Evolutionary conservation across 2,797 vertebrate species (phyloP).

Genomic region (Odontamblyopus rebecca): DNA sequence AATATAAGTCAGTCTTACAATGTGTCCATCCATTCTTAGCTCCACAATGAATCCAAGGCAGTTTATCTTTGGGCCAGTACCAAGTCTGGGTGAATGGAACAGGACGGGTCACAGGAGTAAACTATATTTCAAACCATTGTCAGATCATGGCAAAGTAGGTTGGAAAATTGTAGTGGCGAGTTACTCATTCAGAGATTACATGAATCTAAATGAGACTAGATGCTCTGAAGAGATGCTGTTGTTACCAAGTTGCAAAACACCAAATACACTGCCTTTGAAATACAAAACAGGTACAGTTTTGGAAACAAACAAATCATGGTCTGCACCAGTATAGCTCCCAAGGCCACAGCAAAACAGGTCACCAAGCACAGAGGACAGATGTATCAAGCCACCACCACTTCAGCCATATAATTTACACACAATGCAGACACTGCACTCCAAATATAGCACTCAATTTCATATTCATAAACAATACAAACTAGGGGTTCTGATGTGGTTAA

Average conservation of each 20-base stretch:
- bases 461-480: constrained; percentile 24
- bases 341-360: constrained; percentile 47
- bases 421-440: constrained; percentile 12
- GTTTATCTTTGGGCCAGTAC: not conserved
- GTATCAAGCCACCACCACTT: constrained; percentile 31
- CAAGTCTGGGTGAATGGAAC: not conserved
- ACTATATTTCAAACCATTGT: constrained; percentile 17
- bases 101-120: constrained; percentile 9
- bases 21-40: not conserved
- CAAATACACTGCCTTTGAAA: constrained; percentile 36
- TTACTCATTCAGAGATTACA: not conserved
- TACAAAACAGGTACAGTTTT: constrained; percentile 49
- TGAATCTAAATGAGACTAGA: constrained; percentile 20
- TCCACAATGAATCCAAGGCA: not conserved
- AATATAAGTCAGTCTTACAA: no score
- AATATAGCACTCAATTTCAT: constrained; percentile 24
- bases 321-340: constrained; percentile 29
- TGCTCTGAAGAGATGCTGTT: constrained; percentile 7
- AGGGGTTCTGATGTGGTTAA: constrained; percentile 28
- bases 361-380: constrained; percentile 32
- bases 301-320: constrained; percentile 52
- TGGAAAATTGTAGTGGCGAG: not conserved
- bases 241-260: constrained; percentile 21
- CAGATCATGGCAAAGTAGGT: not conserved
- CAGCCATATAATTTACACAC: constrained; percentile 36